Conservation (phyloP, 2,888 invertebrate species). For the Exephanes ischioxanthus region DNA sequence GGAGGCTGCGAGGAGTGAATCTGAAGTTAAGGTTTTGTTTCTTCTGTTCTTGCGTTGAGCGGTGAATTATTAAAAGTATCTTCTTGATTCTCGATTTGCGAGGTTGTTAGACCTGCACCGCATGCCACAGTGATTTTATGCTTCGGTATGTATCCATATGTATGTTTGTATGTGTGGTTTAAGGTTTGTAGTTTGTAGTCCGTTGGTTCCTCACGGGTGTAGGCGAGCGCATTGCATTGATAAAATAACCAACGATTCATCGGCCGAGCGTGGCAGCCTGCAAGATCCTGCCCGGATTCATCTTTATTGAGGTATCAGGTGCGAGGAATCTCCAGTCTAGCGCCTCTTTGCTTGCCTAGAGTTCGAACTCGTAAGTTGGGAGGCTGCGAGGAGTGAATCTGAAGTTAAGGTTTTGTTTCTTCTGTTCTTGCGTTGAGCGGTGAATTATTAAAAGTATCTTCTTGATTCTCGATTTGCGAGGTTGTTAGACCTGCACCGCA, state of each 20-base stretch:
- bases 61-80: too few species aligned
- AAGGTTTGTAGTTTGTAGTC: background rate
- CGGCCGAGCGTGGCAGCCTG: conserved; percentile 45
- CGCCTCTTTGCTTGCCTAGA: background rate
- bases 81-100: conserved; percentile 16
- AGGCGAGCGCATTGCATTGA: conserved; percentile 33
- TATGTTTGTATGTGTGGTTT: background rate
- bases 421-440: too few species aligned
- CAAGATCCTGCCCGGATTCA: conserved; percentile 33
- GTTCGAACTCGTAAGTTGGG: background rate
- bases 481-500: conserved; percentile 28
- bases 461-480: conserved; percentile 26
- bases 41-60: too few species aligned
- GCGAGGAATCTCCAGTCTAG: conserved; percentile 15
- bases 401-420: too few species aligned
- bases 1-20: too few species aligned
- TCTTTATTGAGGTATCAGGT: conserved; percentile 51
- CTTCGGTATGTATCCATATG: background rate
- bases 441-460: too few species aligned
- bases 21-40: too few species aligned
- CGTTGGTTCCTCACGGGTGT: background rate
- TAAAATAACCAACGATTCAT: conserved; percentile 52
- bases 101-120: conserved; percentile 36
- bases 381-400: too few species aligned
- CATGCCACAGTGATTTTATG: conserved; percentile 8